phyloP scores from a whole-genome alignment of 1,140 invertebrate genomes.

The Papilio xuthus region DNA sequence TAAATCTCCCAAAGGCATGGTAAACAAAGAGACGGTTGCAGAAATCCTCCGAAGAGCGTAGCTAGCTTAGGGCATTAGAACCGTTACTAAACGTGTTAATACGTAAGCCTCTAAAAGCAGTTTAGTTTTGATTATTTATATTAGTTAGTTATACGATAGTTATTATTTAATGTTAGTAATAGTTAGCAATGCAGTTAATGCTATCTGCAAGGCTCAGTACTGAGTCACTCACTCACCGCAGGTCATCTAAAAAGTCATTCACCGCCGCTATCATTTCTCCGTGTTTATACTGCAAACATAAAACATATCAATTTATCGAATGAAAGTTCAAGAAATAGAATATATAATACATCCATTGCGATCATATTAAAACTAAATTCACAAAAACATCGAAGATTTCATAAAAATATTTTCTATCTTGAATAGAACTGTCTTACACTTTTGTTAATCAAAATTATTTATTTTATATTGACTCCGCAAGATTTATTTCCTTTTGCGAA shows the following conservation, averaged over 20 bases:
- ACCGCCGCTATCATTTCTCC: slow-evolving; percentile 62
- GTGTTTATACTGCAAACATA: slow-evolving; percentile 54
- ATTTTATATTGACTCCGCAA: no score
- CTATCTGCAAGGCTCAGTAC: background rate
- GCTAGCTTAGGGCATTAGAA: no score
- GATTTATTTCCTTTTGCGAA: no score
- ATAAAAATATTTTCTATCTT: background rate
- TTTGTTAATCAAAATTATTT: no score
- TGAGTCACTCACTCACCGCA: slow-evolving; percentile 58
- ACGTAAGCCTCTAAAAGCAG: background rate
- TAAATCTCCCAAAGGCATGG: no score
- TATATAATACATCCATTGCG: background rate
- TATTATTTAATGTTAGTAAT: background rate
- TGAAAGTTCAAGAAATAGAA: background rate
- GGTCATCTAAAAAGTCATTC: slow-evolving; percentile 66
- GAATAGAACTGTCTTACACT: no score
- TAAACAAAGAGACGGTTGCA: no score
- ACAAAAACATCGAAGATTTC: background rate
- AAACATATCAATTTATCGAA: slow-evolving; percentile 40
- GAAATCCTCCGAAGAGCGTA: no score
- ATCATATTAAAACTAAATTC: background rate
- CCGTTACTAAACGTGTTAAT: background rate
- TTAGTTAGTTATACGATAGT: background rate
- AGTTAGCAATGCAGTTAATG: slow-evolving; percentile 11
- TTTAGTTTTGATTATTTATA: background rate